Evolutionary conservation across 2,888 invertebrate genomes (phyloP), one percentile per base, ranked within the genome.

Genomic region (Emmelina monodactyla): DNA sequence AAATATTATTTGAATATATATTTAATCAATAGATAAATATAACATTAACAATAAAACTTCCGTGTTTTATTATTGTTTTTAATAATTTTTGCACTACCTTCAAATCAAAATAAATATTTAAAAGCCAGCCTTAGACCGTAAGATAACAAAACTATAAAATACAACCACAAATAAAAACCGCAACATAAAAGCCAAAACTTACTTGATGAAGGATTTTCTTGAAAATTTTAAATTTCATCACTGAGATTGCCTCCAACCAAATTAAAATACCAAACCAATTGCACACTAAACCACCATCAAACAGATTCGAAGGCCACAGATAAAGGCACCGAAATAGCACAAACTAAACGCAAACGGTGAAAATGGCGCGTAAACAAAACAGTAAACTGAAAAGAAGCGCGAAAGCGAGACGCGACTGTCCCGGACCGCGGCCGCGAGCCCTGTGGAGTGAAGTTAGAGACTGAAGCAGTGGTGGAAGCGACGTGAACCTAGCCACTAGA

Each of bases 141-240:
- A n/a, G n/a, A n/a, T n/a, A n/a, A n/a, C n/a, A n/a, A n/a, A n/a
- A n/a, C n/a, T n/a, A n/a, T n/a, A n/a, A n/a, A n/a, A n/a, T n/a
- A n/a, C n/a, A n/a, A n/a, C n/a, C n/a, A n/a, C n/a, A n/a, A n/a
- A n/a, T n/a, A n/a, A n/a, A n/a, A n/a, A n/a, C n/a, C n/a, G n/a
- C n/a, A n/a, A n/a, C n/a, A n/a, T n/a, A 53, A 34, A 34, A 39
- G 43, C 41, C 32, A 40, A 33, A 41, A 49, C 64, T 47, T 49
- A 76, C 75, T 72, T 68, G 63, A 39, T 60, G 71, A 39, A 57
- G 54, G 38, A 53, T 55, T 25, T 73, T 75, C 65, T 73, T 78
- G 50, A 78, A 71, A 47, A 78, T 52, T 52, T 68, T 78, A 47
- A 78, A 78, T 59, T 76, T 76, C 78, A 78, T 75, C 37, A 39